Conservation (phyloP, 2,113 vertebrate species). For the Osmerus mordax region DNA sequence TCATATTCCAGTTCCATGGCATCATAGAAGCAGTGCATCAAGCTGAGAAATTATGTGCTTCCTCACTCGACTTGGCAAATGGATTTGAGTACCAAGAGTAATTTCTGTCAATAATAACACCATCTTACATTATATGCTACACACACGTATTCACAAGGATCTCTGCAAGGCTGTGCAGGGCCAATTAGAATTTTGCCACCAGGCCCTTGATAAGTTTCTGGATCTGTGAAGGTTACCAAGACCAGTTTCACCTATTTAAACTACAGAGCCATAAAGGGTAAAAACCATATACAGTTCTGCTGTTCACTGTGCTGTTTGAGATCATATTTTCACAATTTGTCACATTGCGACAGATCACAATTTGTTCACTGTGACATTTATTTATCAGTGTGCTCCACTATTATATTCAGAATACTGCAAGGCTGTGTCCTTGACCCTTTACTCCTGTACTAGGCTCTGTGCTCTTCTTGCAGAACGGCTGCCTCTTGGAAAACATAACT, state of each 20-base stretch:
- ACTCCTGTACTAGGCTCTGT: background rate
- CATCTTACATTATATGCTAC: slow-evolving; percentile 56
- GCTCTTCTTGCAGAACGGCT: background rate
- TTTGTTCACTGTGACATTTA: too few relatives aligned
- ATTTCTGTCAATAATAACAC: slow-evolving; percentile 65
- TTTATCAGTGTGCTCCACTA: slow-evolving; percentile 9
- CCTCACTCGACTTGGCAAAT: slow-evolving; percentile 53
- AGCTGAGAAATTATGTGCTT: slow-evolving; percentile 43
- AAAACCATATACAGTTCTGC: slow-evolving; percentile 26
- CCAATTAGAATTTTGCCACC: slow-evolving; percentile 56
- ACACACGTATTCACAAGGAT: slow-evolving; percentile 59
- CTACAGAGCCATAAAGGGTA: background rate
- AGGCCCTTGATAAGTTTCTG: slow-evolving; percentile 53
- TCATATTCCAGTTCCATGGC: slow-evolving; percentile 45
- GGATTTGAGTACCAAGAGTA: slow-evolving; percentile 60
- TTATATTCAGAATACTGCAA: slow-evolving; percentile 24
- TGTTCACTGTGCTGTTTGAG: too few relatives aligned
- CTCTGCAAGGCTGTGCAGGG: slow-evolving; percentile 53
- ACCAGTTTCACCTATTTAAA: slow-evolving; percentile 24
- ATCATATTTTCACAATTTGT: too few relatives aligned
- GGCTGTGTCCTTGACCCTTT: slow-evolving; percentile 21
- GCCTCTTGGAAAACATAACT: too few relatives aligned
- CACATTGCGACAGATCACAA: too few relatives aligned
- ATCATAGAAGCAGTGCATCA: slow-evolving; percentile 49
- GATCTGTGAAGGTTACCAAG: slow-evolving; percentile 42